Evolutionary conservation across 2,888 invertebrate species (phyloP), one percentile per base, ranked within the genome.

Genomic region (Drosophila imparisetae): DNA sequence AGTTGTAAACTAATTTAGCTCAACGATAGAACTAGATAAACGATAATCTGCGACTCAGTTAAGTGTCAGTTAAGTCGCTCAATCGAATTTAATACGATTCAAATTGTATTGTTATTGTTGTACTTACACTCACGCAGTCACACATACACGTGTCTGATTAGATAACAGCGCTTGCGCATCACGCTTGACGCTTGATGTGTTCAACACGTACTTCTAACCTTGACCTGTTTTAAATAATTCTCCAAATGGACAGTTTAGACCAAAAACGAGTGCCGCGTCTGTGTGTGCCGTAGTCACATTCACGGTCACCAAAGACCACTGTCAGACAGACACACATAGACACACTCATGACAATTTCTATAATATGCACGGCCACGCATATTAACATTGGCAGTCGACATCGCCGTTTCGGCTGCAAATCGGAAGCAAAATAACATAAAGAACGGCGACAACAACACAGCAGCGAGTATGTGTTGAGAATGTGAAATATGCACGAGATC

Each of bases 141-240:
- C 13, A 21, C 13, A 45, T n/a, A 21, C 18, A 29, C 7, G 34
- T 18, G 32, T 4, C 27, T 21, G 48, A 50, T 64, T 58, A 75
- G 75, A 67, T 67, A 54, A 75, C 61, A 49, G 49, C 54, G 24
- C 34, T 48, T 60, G 40, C 30, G 40, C 55, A 52, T 53, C 32
- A 48, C 49, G 55, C 29, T 66, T 54, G 18, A 24, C 27, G 54
- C 11, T 59, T 64, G 10, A 29, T n/a, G 34, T 11, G 42, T n/a
- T 48, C 36, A 27, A 24, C 24, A 55, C 58, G 48, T 70, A 55
- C 49, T 50, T 66, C 49, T 66, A 64, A 83, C 86, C 89, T 89
- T 89, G 89, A 88, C 86, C 83, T 42, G 55, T 73, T 85, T 66
- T n/a, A 50, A 69, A 60, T 70, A 38, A 45, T 49, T 49, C 63